Conservation (phyloP, 2,797 vertebrate species). For the Cuculus canorus region DNA sequence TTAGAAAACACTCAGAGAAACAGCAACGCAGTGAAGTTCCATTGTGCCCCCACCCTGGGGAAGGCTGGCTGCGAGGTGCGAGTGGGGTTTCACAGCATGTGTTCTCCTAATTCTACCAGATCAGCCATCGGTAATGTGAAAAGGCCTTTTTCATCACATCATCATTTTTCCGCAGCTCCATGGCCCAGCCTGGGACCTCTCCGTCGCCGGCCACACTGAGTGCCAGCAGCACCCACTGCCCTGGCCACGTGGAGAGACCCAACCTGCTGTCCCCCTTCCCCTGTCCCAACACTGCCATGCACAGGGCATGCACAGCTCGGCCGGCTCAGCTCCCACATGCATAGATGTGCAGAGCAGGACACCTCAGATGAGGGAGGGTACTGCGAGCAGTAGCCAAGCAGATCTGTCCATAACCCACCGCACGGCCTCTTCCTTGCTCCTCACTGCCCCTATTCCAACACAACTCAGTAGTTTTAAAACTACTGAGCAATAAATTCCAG, state of each 20-base stretch:
- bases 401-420: background rate
- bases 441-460: background rate
- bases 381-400: rapidly evolving
- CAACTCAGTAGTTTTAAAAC: background rate
- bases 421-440: background rate
- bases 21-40: background rate
- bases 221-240: rapidly evolving
- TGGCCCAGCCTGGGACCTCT: background rate
- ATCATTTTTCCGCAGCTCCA: background rate
- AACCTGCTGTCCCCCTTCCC: background rate
- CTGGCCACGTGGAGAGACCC: rapidly evolving
- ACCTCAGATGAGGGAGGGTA: background rate
- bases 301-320: background rate
- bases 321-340: background rate
- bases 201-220: background rate
- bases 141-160: background rate
- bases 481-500: background rate
- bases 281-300: rapidly evolving
- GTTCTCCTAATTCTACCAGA: background rate
- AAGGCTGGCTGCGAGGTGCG: background rate
- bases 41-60: background rate
- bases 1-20: background rate
- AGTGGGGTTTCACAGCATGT: background rate
- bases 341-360: background rate
- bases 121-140: rapidly evolving